A percentile compares a stretch with the other conserved stretches of the same genome.
Conservation (phyloP, 2,113 vertebrate genomes). For the Collichthys lucidus region DNA sequence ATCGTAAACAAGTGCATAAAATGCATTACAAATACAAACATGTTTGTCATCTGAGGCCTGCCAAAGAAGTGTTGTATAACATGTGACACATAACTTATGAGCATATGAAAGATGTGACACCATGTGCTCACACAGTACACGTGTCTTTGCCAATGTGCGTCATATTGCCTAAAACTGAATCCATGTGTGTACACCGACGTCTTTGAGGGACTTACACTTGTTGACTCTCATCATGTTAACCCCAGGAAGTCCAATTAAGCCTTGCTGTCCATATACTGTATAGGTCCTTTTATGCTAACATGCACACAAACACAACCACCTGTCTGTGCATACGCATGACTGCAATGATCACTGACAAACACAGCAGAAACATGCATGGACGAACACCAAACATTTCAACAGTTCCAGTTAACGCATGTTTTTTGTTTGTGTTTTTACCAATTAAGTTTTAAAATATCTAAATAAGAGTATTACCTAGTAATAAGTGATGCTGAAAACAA, state of each 20-base stretch:
- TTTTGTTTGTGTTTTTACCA: neutral
- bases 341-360: neutral
- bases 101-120: slow-evolving; percentile 3
- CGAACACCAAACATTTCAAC: neutral
- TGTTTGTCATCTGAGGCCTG: neutral
- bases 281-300: neutral
- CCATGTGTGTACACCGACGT: neutral
- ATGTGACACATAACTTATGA: slow-evolving; percentile 2
- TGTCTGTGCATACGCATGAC: neutral
- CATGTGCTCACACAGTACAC: neutral
- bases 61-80: neutral
- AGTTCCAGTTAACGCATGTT: neutral
- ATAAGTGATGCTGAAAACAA: too few species aligned
- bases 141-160: neutral
- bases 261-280: neutral
- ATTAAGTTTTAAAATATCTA: neutral
- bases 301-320: neutral
- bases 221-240: slow-evolving; percentile 11
- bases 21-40: neutral
- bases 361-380: neutral
- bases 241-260: neutral
- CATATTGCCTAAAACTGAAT: slow-evolving; percentile 13
- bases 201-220: neutral
- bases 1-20: neutral
- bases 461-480: too few species aligned